Conservation (phyloP, 1,140 invertebrate genomes). For the Trachelipus rathkii region DNA sequence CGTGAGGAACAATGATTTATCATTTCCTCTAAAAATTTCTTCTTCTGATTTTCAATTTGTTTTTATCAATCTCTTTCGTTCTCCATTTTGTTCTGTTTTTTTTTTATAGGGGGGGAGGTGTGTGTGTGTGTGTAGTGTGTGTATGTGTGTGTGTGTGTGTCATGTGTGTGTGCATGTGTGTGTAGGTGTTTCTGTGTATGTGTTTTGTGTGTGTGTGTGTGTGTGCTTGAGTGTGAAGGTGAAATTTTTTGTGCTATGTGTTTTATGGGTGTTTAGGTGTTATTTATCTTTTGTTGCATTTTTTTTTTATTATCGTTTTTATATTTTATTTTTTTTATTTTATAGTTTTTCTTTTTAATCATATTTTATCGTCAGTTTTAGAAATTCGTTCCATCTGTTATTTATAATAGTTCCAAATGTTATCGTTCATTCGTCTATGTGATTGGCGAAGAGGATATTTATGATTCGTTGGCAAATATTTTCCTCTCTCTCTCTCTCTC, state of each 20-base stretch:
- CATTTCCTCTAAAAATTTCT: conserved; percentile 5
- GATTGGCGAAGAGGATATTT: background rate
- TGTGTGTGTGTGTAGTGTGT: too few relatives aligned
- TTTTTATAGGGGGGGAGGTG: background rate
- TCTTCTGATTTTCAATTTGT: background rate
- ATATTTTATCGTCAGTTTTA: background rate
- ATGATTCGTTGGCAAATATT: background rate
- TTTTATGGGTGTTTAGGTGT: too few relatives aligned
- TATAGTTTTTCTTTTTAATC: background rate
- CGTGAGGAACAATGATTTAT: background rate
- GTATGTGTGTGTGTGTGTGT: too few relatives aligned
- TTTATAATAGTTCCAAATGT: conserved; percentile 6
- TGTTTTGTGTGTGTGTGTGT: too few relatives aligned
- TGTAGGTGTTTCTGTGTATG: too few relatives aligned
- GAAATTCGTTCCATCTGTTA: background rate
- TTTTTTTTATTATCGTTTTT: background rate
- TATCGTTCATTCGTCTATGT: background rate
- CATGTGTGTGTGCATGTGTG: too few relatives aligned
- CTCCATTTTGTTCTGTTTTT: background rate
- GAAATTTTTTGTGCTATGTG: too few relatives aligned
- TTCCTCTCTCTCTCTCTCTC: too few relatives aligned
- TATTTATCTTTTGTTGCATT: background rate
- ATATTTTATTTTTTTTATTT: background rate
- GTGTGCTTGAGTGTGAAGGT: too few relatives aligned
- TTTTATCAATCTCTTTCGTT: background rate